Evolutionary conservation across 1,140 invertebrate genomes (phyloP), one percentile per base, ranked within the genome.

Genomic region (Liolophura sinensis): DNA sequence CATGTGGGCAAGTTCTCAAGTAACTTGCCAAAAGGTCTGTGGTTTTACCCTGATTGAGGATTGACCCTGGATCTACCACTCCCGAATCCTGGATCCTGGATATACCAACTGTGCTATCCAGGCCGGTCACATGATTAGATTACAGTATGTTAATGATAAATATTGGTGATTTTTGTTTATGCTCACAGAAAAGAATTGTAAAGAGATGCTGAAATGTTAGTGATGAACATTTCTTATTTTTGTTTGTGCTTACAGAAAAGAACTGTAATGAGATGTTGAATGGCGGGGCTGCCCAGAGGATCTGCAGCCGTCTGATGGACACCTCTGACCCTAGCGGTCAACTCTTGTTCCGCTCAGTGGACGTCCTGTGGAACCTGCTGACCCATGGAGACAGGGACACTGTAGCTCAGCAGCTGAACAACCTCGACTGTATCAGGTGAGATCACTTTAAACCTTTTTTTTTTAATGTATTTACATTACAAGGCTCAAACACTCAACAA

Each of bases 331-430:
- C 76, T 7, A 74, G 67, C 52, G 81, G 80, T 48, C 78, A 83
- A 64, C 67, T 83, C 12, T 59, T 85, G 66, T 84, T 85, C 66
- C 71, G 81, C 25, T 83, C 82, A 20, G 75, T 79, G 15, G 82
- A 85, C 47, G 81, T 83, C 47, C 59, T 84, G 14, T 85, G 84
- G 84, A 85, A 85, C 64, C 65, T 85, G 27, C 62, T 85, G 60
- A 80, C 84, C 65, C 72, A 78, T 67, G 83, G 82, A 25, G 77
- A 80, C 51, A 69, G 65, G 18, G 68, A 76, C 11, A 50, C 67
- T 18, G 59, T 84, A 4, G 68, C 77, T 11, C 60, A 73, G 46
- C 84, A 85, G 64, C 73, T 85, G 1, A 82, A 79, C 61, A 81
- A 78, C 60, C 52, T 80, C 15, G 72, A 67, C 3, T 82, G 82